Base-by-base conservation (phyloP, 37 sponge, comb jelly and placozoan species). In the Hexactinellida sp. region DNA sequence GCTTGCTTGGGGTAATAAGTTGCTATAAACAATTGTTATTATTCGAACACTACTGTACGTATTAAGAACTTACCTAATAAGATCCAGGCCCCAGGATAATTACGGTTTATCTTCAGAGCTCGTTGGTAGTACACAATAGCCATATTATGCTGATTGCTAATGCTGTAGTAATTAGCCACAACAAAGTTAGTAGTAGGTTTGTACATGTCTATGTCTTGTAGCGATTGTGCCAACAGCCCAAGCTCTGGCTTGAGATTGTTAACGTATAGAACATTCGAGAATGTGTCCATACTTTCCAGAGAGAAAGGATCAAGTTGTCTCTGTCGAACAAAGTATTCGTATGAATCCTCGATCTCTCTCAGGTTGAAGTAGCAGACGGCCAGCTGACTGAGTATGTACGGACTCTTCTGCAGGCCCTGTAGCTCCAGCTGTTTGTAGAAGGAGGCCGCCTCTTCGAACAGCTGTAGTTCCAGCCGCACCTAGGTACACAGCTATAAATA, bases 201-300 rank as follows among this genome's bases (percentile, higher is more conserved):
- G 13, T 63, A n/a, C 76, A 63, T n/a, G 25, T 63, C 76, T 21
- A 63, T 63, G 19, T 63, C 76, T n/a, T 63, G 76, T n/a, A 63
- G 76, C 3, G 76, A 63, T n/a, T 63, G 76, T 7, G 76, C 76
- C 25, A 63, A 23, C 34, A 63, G 13, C 5, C 76, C 25, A 28
- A 63, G 76, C 76, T 63, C 76, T 7, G 76, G 76, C 76, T 63
- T 63, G 19, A 63, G 3, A n/a, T 63, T 63, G 34, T 63, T 88
- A 23, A 90, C 90, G 38, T 52, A 90, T 37, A 90, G 85, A 0
- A 90, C 52, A 41, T 90, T 90, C 21, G 90, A 90, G 88, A 89
- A 90, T 36, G 84, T 88, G 28, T 90, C 90, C 87, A 88, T 82
- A 24, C 38, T 84, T 23, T 90, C 90, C 0, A 90, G 83, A 1